Percentiles rank a stretch among this genome's conserved stretches.
phyloP scores from a whole-genome alignment of 2,888 invertebrate species.

The Macaria liturata region DNA sequence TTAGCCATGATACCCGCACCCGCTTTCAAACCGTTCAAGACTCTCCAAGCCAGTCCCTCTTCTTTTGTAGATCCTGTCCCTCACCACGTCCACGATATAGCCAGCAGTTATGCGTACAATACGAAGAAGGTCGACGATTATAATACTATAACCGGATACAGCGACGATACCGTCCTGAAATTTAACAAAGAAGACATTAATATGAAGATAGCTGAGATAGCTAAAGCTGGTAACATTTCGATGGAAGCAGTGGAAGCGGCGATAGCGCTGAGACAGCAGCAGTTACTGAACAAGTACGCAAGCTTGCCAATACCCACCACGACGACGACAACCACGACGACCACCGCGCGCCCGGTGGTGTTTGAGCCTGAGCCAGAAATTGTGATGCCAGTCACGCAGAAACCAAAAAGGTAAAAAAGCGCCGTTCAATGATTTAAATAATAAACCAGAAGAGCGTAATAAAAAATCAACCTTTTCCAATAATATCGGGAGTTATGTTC shows the following conservation, averaged over 20 bases:
- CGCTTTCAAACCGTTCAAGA: conserved; percentile 63
- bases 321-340: conserved; percentile 70
- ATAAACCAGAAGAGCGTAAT: no score
- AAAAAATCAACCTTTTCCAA: no score
- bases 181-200: conserved; percentile 74
- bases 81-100: conserved; percentile 71
- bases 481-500: no score
- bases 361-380: conserved; percentile 72
- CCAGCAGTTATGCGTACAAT: conserved; percentile 62
- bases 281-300: conserved; percentile 84
- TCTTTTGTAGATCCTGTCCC: conserved; percentile 79
- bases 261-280: conserved; percentile 87
- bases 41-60: conserved; percentile 61
- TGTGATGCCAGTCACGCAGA: conserved; percentile 59
- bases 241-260: conserved; percentile 91
- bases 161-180: conserved; percentile 69
- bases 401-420: conserved; percentile 64
- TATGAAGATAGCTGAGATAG: conserved; percentile 77
- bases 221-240: conserved; percentile 90
- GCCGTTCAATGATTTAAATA: background rate
- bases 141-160: conserved; percentile 74
- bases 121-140: conserved; percentile 78
- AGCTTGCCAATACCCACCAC: conserved; percentile 73
- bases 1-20: conserved; percentile 68
- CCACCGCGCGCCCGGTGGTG: conserved; percentile 49